These are phyloP conservation scores for Drosophila baimaii DNA, from an alignment of 1,140 invertebrate species.

Conservation along the genomic window DNA sequence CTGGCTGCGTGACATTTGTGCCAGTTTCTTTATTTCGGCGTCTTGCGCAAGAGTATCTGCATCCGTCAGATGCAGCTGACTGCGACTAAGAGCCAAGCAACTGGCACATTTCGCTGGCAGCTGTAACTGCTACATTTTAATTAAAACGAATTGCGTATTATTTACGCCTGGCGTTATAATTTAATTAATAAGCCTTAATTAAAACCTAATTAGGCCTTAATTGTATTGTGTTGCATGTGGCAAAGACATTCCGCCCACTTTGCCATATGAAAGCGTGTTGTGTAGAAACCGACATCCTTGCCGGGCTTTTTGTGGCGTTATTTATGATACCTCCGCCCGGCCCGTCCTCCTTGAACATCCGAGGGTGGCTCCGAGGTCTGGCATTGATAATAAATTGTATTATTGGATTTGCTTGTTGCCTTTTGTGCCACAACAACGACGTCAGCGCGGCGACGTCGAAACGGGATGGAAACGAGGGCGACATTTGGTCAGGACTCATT, in stretches of 20 bases:
- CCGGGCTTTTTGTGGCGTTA: conserved; percentile 59
- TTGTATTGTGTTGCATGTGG: conserved; percentile 65
- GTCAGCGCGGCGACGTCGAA: conserved; percentile 9
- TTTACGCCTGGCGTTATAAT: conserved; percentile 76
- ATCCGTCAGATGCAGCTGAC: conserved; percentile 57
- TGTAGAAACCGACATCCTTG: conserved; percentile 19
- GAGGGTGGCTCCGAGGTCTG: conserved; percentile 51
- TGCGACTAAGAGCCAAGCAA: conserved; percentile 30
- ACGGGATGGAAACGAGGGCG: conserved; percentile 21
- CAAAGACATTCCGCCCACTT: conserved; percentile 47
- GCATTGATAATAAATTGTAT: conserved; percentile 80
- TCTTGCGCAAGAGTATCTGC: conserved; percentile 54
- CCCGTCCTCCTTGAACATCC: conserved; percentile 12
- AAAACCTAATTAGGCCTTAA: conserved; percentile 79
- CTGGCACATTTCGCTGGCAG: conserved; percentile 15
- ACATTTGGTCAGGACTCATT: conserved; percentile 59
- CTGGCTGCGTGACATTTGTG: conserved; percentile 53
- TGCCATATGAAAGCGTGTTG: conserved; percentile 44
- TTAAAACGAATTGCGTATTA: conserved; percentile 75
- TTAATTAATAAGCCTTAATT: conserved; percentile 79
- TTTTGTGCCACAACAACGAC: conserved; percentile 48
- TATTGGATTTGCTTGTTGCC: conserved; percentile 80
- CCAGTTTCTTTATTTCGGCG: conserved; percentile 51
- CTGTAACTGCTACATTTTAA: conserved; percentile 48
- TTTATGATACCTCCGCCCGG: conserved; percentile 53